Evolutionary conservation across 2,113 vertebrate species (phyloP), one percentile per base, ranked within the genome.

Genomic region (Cnemophilus loriae): DNA sequence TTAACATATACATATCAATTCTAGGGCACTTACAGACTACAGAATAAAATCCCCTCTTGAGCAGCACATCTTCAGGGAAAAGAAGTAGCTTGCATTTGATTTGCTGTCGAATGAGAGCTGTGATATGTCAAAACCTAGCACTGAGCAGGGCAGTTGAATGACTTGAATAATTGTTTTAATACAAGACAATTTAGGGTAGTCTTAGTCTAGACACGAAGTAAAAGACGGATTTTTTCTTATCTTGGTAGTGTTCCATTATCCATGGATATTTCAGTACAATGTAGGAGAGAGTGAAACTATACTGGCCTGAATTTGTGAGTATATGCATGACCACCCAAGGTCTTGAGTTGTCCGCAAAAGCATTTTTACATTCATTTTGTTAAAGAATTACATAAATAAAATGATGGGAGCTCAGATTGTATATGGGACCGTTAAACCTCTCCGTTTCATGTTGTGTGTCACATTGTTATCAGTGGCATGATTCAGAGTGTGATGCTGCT

Each of bases 1-100:
- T 95, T 95, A 95, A 84, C 85, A 78, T 95, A 93, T 78, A 94
- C 88, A 10, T 90, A 90, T 84, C 33, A 87, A 84, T 97, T 97
- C 93, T 96, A 94, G 95, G 96, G 63, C 90, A 89, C 85, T 82
- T 81, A 81, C 23, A 28, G 53, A 67, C 68, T 90, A 50, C 87
- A 59, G 61, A 85, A 74, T 93, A 84, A 90, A 96, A 81, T 93
- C 53, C 17, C 56, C 65, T 86, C 85, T 86, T 74, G 53, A 94
- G 64, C 56, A 85, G 64, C 61, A 35, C 16, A 15, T 84, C 87
- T 86, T 73, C 52, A 71, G 91, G 77, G 86, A 82, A 69, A 61
- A 77, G 24, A 69, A 60, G 44, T 26, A 65, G 52, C 76, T 94
- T 89, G 32, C 60, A 60, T 84, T 60, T 89, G 92, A 86, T 83